Evolutionary conservation across 2,888 invertebrate species (phyloP), one percentile per base, ranked within the genome.

Genomic region (Drepanosiphum platanoidis): DNA sequence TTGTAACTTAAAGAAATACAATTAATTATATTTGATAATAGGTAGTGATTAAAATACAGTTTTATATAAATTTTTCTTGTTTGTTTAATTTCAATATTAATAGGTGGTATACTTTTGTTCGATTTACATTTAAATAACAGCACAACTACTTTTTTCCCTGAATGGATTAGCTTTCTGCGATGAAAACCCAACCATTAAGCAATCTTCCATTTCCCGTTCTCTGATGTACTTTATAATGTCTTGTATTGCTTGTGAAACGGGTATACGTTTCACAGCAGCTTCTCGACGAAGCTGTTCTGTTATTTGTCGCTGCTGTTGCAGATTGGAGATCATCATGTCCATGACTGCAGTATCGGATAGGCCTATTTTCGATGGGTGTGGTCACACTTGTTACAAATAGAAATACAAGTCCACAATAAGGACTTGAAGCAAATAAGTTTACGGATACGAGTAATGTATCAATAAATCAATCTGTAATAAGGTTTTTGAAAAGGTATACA

Each of bases 131-230:
- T 95, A 97, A 88, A 97, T 92, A 88, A 97, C 91, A 88, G 92
- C 93, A 91, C 97, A 97, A 86, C 95, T 94, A 89, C 95, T 96
- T 91, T 97, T 97, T 91, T 97, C 97, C 88, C 97, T 94, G 92
- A 97, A 98, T 42, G 98, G 98, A 91, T 98, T 98, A 27, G 96
- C 95, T 90, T 97, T 96, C 90, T 97, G 97, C 88, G 95, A 96
- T 87, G 96, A 95, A 90, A 98, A 98, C 58, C 98, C 98, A 87
- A 96, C 95, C 87, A 98, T 92, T 75, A 98, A 92, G 89, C 95
- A 97, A 91, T 98, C 98, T 89, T 97, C 97, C 88, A 95, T 95
- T 89, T 96, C 95, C 89, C 97, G 97, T 88, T 97, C 97, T 70
- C 93, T 92, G 87, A 97, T 95, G 89, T 94, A 97, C 89, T 96